These are phyloP conservation scores for Picathartes gymnocephalus DNA, from an alignment of 2,113 vertebrate genomes.

Conservation along the genomic window DNA sequence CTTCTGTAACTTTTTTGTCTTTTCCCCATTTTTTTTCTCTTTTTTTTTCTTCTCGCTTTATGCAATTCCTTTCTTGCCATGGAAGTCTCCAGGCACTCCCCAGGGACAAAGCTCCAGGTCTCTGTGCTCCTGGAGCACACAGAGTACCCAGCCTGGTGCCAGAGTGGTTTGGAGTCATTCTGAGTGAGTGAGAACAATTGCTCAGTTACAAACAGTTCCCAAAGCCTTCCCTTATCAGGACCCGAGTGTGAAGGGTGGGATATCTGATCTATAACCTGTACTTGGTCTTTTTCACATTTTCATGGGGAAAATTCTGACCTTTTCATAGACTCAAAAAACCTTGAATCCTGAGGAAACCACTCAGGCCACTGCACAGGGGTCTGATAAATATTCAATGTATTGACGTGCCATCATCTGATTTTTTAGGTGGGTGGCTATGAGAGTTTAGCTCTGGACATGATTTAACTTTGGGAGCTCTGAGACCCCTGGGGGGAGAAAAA, in stretches of 20 bases:
- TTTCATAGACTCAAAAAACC: neutral
- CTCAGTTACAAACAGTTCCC: neutral
- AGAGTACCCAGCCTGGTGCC: neutral
- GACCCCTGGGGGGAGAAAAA: neutral
- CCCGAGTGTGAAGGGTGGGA: accelerated
- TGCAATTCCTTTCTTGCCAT: accelerated
- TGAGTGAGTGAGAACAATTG: constrained; percentile 2
- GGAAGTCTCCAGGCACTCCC: neutral
- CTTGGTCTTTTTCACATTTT: neutral
- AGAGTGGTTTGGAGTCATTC: neutral
- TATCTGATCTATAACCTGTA: neutral
- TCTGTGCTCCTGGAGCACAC: neutral
- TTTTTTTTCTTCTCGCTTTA: accelerated
- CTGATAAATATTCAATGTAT: neutral
- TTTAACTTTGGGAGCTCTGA: neutral
- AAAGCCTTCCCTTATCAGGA: neutral
- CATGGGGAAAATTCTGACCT: neutral
- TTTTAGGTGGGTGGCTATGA: neutral
- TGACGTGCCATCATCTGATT: neutral
- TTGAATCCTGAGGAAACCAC: neutral
- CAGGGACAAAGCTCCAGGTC: neutral
- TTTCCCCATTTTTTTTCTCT: no score
- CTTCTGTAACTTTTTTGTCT: no score
- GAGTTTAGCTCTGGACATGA: neutral
- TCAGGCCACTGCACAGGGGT: neutral